Base-by-base conservation (phyloP, 2,797 vertebrate genomes). In the Melanogrammus aeglefinus region DNA sequence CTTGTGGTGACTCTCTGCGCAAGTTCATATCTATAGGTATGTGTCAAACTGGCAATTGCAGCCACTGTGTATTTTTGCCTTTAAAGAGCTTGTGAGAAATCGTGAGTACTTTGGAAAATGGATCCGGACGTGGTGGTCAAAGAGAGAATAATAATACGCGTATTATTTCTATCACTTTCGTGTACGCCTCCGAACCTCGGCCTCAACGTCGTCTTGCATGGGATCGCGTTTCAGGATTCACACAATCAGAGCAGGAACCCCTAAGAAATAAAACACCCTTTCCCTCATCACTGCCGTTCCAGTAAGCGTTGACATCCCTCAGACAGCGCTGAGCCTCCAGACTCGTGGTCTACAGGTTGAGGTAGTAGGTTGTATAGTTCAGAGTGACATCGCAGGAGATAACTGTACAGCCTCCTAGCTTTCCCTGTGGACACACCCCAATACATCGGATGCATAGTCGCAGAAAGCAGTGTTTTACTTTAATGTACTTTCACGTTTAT, bases 331-430 rank as follows among this genome's bases (percentile, higher is more conserved):
- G 69, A 47, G 75, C 63, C 6, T 85, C 79, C 74, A 78, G 73
- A 76, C 69, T 87, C 94, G 95, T 95, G 95, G 92, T 96, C 94
- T 94, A 90, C 97, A 95, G 95, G 96, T 86, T 99, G 97, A 99
- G 97, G 97, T 98, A 99, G 97, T 99, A 98, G 97, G 97, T 99
- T 98, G 97, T 99, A 98, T 98, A 97, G 97, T 98, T 98, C 93
- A 98, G 96, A 97, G 95, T 97, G 96, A 97, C 94, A 97, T 94
- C 96, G 95, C 94, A 95, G 97, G 96, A 96, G 97, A 97, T 98
- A 96, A 98, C 97, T 99, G 96, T 99, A 99, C 97, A 97, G 96
- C 97, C 97, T 99, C 96, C 97, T 99, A 97, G 97, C 97, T 99
- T 98, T 98, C 96, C 97, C 94, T 96, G 97, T 95, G 97, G 95